A percentile compares a stretch with the other conserved stretches of the same genome.
Conservation (phyloP, 2,113 vertebrate species). For the Paradoxurus hermaphroditus region DNA sequence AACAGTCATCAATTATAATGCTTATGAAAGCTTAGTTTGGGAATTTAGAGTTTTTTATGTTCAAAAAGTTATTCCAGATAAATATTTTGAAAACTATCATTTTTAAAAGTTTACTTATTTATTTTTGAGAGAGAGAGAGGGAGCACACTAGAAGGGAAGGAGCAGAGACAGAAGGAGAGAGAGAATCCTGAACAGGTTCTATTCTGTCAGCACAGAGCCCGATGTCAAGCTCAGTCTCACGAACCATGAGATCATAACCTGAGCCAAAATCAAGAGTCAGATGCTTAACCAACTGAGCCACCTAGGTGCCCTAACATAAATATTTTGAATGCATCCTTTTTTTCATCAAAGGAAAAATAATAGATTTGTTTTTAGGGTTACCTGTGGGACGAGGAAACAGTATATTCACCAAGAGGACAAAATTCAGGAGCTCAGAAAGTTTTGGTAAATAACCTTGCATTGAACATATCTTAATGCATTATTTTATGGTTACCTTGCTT, state of each 20-base stretch:
- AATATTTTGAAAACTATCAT: not conserved
- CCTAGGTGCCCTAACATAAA: not conserved
- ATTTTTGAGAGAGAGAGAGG: too few species aligned
- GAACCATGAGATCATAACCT: too few species aligned
- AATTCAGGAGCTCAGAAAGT: not conserved
- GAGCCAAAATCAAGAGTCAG: too few species aligned
- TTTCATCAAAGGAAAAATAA: not conserved
- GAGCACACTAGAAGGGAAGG: too few species aligned
- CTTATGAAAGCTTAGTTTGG: not conserved
- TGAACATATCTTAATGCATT: not conserved
- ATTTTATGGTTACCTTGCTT: not conserved
- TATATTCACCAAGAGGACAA: not conserved
- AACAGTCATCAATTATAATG: not conserved
- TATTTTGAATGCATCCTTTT: not conserved
- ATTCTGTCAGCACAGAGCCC: too few species aligned
- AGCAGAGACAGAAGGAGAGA: too few species aligned
- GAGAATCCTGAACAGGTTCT: too few species aligned
- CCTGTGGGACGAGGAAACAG: not conserved
- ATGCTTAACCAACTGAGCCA: too few species aligned
- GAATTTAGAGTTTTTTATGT: not conserved
- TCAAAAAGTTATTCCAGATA: not conserved
- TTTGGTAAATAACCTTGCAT: not conserved
- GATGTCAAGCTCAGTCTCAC: too few species aligned
- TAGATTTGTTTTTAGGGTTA: not conserved
- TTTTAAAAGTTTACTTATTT: too few species aligned